These are phyloP conservation scores for Seriola aureovittata DNA, from an alignment of 2,113 vertebrate species.

Conservation along the genomic window DNA sequence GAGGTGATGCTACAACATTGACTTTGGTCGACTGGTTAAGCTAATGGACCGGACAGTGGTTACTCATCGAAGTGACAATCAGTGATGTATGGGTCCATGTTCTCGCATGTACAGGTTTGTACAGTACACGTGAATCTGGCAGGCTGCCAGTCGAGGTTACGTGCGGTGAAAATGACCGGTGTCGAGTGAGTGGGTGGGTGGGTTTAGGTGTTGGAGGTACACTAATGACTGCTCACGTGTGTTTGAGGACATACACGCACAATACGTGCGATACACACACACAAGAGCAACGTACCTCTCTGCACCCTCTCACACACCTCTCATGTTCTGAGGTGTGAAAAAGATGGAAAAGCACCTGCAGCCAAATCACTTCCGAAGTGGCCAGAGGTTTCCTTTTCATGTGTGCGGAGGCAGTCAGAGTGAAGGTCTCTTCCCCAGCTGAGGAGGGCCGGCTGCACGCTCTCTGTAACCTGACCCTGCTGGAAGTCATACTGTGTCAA, in stretches of 20 bases:
- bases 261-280: background rate
- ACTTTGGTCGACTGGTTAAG: background rate
- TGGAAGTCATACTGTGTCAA: slow-evolving; percentile 70
- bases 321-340: slow-evolving; percentile 72
- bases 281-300: slow-evolving; percentile 3
- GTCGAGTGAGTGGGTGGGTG: slow-evolving; percentile 52
- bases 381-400: slow-evolving; percentile 63
- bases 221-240: slow-evolving; percentile 3
- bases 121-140: slow-evolving; percentile 46
- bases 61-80: background rate
- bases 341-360: slow-evolving; percentile 62
- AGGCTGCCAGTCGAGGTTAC: slow-evolving; percentile 52
- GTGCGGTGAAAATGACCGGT: slow-evolving; percentile 55
- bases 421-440: slow-evolving; percentile 37
- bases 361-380: slow-evolving; percentile 65
- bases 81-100: background rate
- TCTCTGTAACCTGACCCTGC: slow-evolving; percentile 73
- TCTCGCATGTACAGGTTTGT: slow-evolving; percentile 5
- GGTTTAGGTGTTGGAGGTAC: slow-evolving; percentile 4
- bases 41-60: background rate
- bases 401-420: slow-evolving; percentile 31
- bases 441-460: slow-evolving; percentile 50
- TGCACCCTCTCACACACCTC: slow-evolving; percentile 47
- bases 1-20: background rate
- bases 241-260: slow-evolving; percentile 13